These are phyloP conservation scores for Melanotaenia boesemani DNA, from an alignment of 2,797 vertebrate species.

Conservation along the genomic window DNA sequence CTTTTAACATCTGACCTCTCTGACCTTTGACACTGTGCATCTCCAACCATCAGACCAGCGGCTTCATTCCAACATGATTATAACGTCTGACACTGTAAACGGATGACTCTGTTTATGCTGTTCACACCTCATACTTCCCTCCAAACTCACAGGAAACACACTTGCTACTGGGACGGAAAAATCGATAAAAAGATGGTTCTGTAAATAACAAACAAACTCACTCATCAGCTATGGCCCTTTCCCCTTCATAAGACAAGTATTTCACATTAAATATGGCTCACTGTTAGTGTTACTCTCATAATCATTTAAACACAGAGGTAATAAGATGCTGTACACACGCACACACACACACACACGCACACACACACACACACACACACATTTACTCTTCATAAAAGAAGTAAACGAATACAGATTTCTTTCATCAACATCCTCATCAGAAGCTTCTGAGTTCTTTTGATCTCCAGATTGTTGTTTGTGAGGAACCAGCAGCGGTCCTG, in stretches of 20 bases:
- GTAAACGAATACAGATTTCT: conserved; percentile 64
- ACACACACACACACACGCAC: too few relatives aligned
- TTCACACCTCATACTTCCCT: conserved; percentile 26
- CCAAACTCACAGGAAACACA: conserved; percentile 56
- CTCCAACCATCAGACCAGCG: background rate
- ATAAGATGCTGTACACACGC: conserved; percentile 78
- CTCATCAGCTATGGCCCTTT: conserved; percentile 64
- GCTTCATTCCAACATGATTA: background rate
- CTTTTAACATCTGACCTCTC: background rate
- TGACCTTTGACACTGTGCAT: background rate
- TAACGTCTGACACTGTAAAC: background rate
- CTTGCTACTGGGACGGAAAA: conserved; percentile 75
- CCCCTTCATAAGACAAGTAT: conserved; percentile 50
- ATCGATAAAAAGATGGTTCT: conserved; percentile 35
- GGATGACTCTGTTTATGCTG: background rate
- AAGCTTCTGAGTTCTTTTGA: conserved; percentile 40
- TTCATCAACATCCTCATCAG: conserved; percentile 47
- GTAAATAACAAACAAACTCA: conserved; percentile 32
- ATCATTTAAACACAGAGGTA: conserved; percentile 73
- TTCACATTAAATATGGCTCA: conserved; percentile 75
- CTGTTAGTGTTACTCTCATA: conserved; percentile 55
- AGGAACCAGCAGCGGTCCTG: conserved; percentile 56
- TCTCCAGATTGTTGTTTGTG: conserved; percentile 51
- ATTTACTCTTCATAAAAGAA: conserved; percentile 56
- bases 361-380: too few relatives aligned